Conservation (phyloP, 2,113 vertebrate species). For the Amblyopsis rosae region DNA sequence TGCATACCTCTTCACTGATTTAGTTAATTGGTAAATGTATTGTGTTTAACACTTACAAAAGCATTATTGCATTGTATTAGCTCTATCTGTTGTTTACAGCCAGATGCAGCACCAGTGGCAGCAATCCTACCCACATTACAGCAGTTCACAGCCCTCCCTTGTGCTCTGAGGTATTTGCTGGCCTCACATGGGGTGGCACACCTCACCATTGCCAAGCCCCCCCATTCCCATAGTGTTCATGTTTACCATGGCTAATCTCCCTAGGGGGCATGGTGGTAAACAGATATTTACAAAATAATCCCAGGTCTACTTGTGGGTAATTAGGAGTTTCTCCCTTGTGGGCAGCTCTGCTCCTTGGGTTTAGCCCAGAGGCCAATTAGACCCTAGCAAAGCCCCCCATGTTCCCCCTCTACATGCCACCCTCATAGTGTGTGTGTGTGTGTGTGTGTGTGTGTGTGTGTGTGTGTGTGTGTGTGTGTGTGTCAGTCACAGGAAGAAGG, state of each 20-base stretch:
- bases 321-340: constrained; percentile 69
- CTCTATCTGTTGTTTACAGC: constrained; percentile 1
- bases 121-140: constrained; percentile 19
- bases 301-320: constrained; percentile 71
- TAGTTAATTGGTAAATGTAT: too few relatives aligned
- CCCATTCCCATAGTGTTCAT: constrained; percentile 65
- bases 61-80: too few relatives aligned
- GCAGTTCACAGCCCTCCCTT: constrained; percentile 23
- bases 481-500: constrained; percentile 17
- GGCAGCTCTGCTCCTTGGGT: constrained; percentile 42
- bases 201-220: constrained; percentile 40
- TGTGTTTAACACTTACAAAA: too few relatives aligned
- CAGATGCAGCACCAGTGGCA: constrained; percentile 32
- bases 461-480: constrained; percentile 9
- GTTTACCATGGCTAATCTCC: constrained; percentile 58
- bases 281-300: constrained; percentile 84
- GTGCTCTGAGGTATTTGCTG: constrained; percentile 39
- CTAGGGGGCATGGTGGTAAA: constrained; percentile 63
- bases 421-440: constrained; percentile 25
- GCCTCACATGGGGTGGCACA: constrained; percentile 32
- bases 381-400: constrained; percentile 19
- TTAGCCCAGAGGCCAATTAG: constrained; percentile 59
- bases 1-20: too few relatives aligned
- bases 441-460: constrained; percentile 3
- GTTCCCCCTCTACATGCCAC: not conserved